Evolutionary conservation across 2,888 invertebrate species (phyloP).

Genomic region (Ophraella communa): DNA sequence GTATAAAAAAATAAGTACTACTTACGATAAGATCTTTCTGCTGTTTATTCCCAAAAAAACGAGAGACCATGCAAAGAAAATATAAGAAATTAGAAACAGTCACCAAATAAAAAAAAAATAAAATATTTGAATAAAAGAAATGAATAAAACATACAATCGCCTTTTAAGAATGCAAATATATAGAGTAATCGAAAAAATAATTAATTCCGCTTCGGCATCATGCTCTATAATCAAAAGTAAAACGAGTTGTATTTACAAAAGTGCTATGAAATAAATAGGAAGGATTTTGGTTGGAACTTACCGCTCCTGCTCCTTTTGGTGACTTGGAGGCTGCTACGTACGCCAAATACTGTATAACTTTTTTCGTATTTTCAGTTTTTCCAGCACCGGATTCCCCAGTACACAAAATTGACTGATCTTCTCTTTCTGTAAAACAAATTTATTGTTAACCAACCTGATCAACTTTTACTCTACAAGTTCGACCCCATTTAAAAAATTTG

Average conservation of each 20-base stretch:
- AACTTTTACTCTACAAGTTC: too few species aligned
- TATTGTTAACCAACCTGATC: too few species aligned
- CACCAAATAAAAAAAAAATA: slow-evolving; percentile 32
- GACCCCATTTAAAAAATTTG: too few species aligned
- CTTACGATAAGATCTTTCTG: slow-evolving; percentile 62
- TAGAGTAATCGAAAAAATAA: slow-evolving; percentile 31
- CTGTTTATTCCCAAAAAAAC: slow-evolving; percentile 51
- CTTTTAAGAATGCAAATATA: slow-evolving; percentile 33
- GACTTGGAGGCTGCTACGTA: slow-evolving; percentile 98
- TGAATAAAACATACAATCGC: not conserved
- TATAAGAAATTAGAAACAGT: slow-evolving; percentile 47
- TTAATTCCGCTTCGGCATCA: not conserved
- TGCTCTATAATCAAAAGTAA: not conserved
- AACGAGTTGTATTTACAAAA: slow-evolving; percentile 17
- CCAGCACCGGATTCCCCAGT: slow-evolving; percentile 99
- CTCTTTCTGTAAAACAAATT: slow-evolving; percentile 94
- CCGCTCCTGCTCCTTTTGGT: slow-evolving; percentile 87
- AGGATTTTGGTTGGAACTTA: too few species aligned
- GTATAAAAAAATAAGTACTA: slow-evolving; percentile 47
- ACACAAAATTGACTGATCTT: slow-evolving; percentile 99
- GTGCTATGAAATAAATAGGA: not conserved
- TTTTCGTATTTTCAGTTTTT: slow-evolving; percentile 99
- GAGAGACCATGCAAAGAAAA: slow-evolving; percentile 57
- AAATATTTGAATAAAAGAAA: too few species aligned
- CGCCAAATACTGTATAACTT: slow-evolving; percentile 99